A percentile compares a stretch with the other conserved stretches of the same genome.
phyloP scores from a whole-genome alignment of 2,888 invertebrate species.

The Spodoptera exigua region DNA sequence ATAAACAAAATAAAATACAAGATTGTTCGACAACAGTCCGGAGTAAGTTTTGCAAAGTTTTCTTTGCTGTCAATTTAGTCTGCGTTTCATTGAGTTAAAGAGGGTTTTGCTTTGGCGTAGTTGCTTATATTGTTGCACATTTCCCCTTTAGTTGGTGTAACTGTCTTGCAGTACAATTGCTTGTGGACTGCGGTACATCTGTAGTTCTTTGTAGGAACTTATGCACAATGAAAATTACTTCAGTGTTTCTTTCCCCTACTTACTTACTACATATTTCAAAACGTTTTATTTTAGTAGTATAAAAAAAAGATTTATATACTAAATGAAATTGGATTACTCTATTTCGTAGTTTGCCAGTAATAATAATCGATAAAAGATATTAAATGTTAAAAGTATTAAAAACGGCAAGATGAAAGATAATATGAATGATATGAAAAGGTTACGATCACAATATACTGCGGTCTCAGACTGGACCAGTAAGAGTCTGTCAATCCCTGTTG shows the following conservation, averaged over 20 bases:
- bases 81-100: slow-evolving; percentile 11
- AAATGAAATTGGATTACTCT: too few relatives aligned
- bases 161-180: slow-evolving; percentile 74
- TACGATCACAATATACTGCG: too few relatives aligned
- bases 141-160: slow-evolving; percentile 67
- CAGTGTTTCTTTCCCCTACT: slow-evolving; percentile 31
- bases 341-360: too few relatives aligned
- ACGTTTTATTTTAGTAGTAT: slow-evolving; percentile 6
- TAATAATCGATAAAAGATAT: too few relatives aligned
- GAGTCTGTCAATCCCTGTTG: too few relatives aligned
- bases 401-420: too few relatives aligned
- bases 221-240: slow-evolving; percentile 54
- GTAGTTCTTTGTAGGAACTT: slow-evolving; percentile 61
- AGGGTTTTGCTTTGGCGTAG: slow-evolving; percentile 15
- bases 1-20: slow-evolving; percentile 55
- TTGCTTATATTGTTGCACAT: slow-evolving; percentile 18
- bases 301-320: slow-evolving; percentile 4
- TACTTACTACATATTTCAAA: slow-evolving; percentile 28
- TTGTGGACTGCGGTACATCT: slow-evolving; percentile 69
- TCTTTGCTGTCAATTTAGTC: slow-evolving; percentile 1
- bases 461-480: too few relatives aligned
- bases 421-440: too few relatives aligned
- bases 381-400: too few relatives aligned
- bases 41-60: slow-evolving; percentile 32
- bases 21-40: slow-evolving; percentile 52